phyloP scores from a whole-genome alignment of 2,113 vertebrate species.

The Vidua chalybeata region DNA sequence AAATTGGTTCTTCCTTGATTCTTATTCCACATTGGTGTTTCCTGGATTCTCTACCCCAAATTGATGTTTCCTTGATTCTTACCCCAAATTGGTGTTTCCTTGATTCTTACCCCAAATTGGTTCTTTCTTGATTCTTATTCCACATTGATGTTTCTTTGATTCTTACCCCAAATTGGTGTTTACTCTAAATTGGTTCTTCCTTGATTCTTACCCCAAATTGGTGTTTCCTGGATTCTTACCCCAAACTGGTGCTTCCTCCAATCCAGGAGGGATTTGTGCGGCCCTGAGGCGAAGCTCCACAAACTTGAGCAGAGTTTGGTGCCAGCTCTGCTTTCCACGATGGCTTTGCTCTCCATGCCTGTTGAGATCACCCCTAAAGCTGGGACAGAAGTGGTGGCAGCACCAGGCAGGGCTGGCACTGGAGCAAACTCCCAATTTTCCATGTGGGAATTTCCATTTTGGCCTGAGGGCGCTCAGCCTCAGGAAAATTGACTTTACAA shows the following conservation, averaged over 20 bases:
- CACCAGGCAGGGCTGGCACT: neutral
- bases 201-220: neutral
- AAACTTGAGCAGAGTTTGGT: neutral
- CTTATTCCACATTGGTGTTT: neutral
- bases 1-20: neutral
- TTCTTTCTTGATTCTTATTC: neutral
- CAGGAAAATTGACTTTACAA: neutral
- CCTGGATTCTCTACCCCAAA: neutral
- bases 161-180: neutral
- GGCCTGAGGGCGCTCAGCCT: neutral
- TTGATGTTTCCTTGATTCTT: neutral
- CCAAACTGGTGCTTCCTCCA: neutral
- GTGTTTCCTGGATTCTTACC: neutral
- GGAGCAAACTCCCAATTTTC: neutral
- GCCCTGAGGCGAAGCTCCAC: fast-evolving
- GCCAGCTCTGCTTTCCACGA: neutral
- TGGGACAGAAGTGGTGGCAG: neutral
- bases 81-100: neutral
- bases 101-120: neutral
- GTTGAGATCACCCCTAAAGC: neutral
- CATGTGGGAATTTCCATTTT: neutral
- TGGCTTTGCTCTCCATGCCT: neutral
- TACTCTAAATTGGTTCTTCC: neutral
- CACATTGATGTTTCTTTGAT: neutral
- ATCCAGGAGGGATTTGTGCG: neutral